Evolutionary conservation across 2,113 vertebrate genomes (phyloP).

Genomic region (Megaptera novaeangliae): DNA sequence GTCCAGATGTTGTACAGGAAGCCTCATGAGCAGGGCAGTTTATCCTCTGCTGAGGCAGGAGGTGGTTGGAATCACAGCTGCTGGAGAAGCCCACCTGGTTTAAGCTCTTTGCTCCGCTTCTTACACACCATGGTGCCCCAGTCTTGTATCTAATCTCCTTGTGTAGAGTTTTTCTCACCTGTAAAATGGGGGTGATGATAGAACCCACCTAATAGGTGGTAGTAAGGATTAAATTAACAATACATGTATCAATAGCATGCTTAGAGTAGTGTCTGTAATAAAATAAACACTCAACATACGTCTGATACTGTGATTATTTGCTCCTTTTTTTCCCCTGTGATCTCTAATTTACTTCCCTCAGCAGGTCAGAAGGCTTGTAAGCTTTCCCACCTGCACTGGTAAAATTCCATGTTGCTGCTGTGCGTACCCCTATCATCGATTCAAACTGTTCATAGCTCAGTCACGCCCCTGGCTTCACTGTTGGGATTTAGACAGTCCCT

Average conservation of each 20-base stretch:
- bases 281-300: accelerated
- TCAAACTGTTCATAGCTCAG: not conserved
- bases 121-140: not conserved
- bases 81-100: not conserved
- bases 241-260: not conserved
- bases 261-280: not conserved
- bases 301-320: not conserved
- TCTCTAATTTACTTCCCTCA: not conserved
- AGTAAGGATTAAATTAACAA: not conserved
- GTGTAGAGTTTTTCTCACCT: not conserved
- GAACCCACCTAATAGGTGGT: not conserved
- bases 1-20: not conserved
- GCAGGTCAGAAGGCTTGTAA: not conserved
- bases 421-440: not conserved
- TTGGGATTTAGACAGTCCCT: not conserved
- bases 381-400: not conserved
- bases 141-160: not conserved
- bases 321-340: not conserved
- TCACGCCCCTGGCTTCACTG: not conserved
- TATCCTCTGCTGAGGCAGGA: not conserved
- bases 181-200: not conserved
- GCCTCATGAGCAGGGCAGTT: accelerated
- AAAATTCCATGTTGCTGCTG: not conserved
- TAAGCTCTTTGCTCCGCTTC: not conserved
- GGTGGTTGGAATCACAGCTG: not conserved